These are phyloP conservation scores for Mesitornis unicolor DNA, from an alignment of 2,113 vertebrate genomes.

Conservation along the genomic window DNA sequence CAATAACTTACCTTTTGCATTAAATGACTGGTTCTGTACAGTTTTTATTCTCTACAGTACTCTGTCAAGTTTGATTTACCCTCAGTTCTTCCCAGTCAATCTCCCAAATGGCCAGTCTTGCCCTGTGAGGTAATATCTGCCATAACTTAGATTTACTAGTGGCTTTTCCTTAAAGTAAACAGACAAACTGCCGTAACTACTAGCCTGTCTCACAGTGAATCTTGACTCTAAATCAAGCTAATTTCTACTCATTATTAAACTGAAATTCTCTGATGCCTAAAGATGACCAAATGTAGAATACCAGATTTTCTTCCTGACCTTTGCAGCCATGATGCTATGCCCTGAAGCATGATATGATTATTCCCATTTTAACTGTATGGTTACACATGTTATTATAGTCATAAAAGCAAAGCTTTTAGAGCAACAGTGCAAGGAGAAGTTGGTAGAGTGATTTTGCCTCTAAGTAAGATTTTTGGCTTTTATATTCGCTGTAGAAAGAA, in stretches of 20 bases:
- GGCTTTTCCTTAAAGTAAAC: neutral
- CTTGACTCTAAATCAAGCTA: neutral
- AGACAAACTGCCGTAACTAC: neutral
- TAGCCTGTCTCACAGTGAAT: neutral
- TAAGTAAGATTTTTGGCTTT: neutral
- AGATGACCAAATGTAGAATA: neutral
- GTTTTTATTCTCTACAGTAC: neutral
- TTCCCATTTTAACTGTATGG: neutral
- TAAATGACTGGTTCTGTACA: neutral
- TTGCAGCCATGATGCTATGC: slow-evolving; percentile 12
- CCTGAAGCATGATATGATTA: slow-evolving; percentile 36
- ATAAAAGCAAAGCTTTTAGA: neutral
- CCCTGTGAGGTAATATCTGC: neutral
- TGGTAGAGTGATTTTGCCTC: neutral
- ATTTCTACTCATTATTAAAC: slow-evolving; percentile 26
- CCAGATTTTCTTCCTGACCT: slow-evolving; percentile 31
- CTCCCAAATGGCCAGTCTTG: neutral
- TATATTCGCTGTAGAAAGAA: neutral
- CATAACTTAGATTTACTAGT: neutral
- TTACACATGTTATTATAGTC: slow-evolving; percentile 5
- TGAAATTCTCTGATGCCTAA: neutral
- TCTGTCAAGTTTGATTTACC: neutral
- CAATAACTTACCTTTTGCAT: neutral
- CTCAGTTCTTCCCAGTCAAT: neutral
- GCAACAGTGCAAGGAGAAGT: neutral